Evolutionary conservation across 2,888 invertebrate genomes (phyloP), one percentile per base, ranked within the genome.

Genomic region (Subacronicta megacephala): DNA sequence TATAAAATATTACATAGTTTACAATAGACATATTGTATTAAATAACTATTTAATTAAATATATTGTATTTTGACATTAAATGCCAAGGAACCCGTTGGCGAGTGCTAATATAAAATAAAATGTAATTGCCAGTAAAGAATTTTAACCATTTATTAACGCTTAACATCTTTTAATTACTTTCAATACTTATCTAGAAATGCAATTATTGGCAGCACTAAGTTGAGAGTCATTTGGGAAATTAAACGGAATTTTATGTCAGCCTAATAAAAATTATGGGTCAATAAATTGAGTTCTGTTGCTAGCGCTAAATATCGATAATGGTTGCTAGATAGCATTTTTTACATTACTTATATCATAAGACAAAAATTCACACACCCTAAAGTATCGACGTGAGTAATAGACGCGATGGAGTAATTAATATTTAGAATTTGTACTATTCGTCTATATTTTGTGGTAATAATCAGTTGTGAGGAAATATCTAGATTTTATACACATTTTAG

Each of bases 151-250:
- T 9, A 16, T 35, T 5, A 20, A 6, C 40, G 20, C 7, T 29
- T 16, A 18, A 40, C 15, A 16, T 46, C 12, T 20, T 35, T 26
- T 9, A 35, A n/a, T 29, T 15, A 17, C 15, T 18, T 7, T 7
- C 13, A 23, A 9, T 7, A 17, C n/a, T 31, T n/a, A 17, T 15
- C 15, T 29, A 15, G 16, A 15, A 58, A 29, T 15, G 13, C 16
- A 47, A 40, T 57, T 12, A 60, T 10, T 43, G 29, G n/a, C 20
- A 29, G 29, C 33, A 38, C 16, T 33, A 33, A 38, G 13, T 3
- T 37, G 10, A 9, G 12, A 16, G 20, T 6, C 9, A 13, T 43
- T 43, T 12, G 26, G 18, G 20, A 26, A 51, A 42, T 49, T 12
- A 38, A 43, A 4, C 23, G 12, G 20, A 9, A 13, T 20, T 52